Evolutionary conservation across 2,888 invertebrate species (phyloP).

Genomic region (Sarcophaga caerulescens): DNA sequence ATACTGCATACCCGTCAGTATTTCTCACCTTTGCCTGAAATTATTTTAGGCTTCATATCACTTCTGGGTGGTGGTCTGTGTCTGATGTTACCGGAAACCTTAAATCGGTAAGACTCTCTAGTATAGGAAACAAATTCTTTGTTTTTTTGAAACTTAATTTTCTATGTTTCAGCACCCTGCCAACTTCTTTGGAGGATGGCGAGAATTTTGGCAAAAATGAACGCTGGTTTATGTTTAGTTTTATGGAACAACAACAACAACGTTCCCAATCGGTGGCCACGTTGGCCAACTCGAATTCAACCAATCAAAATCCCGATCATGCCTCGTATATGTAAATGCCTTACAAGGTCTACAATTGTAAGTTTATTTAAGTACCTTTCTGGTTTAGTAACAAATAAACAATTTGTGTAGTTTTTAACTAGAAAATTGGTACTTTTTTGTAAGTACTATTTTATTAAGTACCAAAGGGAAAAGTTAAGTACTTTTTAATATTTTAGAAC

Average conservation of each 20-base stretch:
- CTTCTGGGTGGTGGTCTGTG: slow-evolving; percentile 83
- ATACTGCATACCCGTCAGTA: slow-evolving; percentile 81
- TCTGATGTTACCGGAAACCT: slow-evolving; percentile 84
- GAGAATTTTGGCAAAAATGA: slow-evolving; percentile 84
- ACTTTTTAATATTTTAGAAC: too few species aligned
- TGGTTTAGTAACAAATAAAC: neutral
- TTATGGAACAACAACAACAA: slow-evolving; percentile 74
- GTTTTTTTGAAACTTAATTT: neutral
- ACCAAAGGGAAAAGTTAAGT: too few species aligned
- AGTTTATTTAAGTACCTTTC: neutral
- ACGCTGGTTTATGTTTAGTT: slow-evolving; percentile 81
- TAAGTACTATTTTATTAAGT: too few species aligned
- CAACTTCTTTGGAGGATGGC: slow-evolving; percentile 84
- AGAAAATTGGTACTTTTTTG: too few species aligned
- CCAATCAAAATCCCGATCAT: slow-evolving; percentile 12
- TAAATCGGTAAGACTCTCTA: slow-evolving; percentile 74
- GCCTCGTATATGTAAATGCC: slow-evolving; percentile 27
- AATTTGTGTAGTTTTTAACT: too few species aligned
- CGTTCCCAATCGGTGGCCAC: slow-evolving; percentile 73
- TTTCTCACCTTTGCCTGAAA: slow-evolving; percentile 82
- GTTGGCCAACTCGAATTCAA: slow-evolving; percentile 63
- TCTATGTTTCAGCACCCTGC: slow-evolving; percentile 79
- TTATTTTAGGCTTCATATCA: slow-evolving; percentile 82
- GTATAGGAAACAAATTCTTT: neutral
- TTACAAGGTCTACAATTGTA: neutral